These are phyloP conservation scores for Brotula barbata DNA, from an alignment of 2,797 vertebrate species.

Conservation along the genomic window DNA sequence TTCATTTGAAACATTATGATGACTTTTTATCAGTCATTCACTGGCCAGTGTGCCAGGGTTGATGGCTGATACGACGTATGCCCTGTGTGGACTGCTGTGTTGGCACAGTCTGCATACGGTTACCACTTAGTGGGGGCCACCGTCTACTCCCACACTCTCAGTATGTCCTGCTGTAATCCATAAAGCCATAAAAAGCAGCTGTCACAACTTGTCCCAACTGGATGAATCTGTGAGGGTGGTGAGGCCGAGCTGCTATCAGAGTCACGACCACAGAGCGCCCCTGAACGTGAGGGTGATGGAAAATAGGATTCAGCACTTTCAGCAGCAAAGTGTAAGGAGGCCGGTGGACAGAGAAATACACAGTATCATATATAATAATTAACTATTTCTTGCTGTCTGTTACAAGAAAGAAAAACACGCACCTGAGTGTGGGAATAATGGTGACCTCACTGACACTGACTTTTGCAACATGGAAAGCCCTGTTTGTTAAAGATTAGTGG, in stretches of 20 bases:
- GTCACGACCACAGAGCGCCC: constrained; percentile 10
- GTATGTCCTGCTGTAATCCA: constrained; percentile 25
- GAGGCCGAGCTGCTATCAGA: neutral
- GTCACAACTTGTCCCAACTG: constrained; percentile 39
- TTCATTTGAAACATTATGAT: constrained; percentile 4
- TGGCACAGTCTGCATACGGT: too few species aligned
- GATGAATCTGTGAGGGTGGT: constrained; percentile 10
- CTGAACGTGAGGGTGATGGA: constrained; percentile 15
- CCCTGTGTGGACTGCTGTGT: constrained; percentile 26
- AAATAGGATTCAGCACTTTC: neutral
- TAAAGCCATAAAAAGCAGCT: constrained; percentile 65
- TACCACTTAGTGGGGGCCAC: too few species aligned
- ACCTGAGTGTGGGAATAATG: too few species aligned
- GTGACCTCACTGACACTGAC: too few species aligned
- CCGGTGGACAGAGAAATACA: neutral
- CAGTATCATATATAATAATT: too few species aligned
- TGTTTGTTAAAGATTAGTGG: too few species aligned
- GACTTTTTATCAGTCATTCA: constrained; percentile 26
- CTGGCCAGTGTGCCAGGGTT: constrained; percentile 32
- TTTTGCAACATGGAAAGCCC: too few species aligned
- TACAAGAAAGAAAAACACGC: too few species aligned
- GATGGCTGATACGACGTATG: constrained; percentile 22
- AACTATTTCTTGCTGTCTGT: too few species aligned
- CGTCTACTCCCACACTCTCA: constrained; percentile 5
- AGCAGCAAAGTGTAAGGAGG: constrained; percentile 2